Evolutionary conservation across 1,140 invertebrate species (phyloP).

Genomic region (Ceratitis capitata): DNA sequence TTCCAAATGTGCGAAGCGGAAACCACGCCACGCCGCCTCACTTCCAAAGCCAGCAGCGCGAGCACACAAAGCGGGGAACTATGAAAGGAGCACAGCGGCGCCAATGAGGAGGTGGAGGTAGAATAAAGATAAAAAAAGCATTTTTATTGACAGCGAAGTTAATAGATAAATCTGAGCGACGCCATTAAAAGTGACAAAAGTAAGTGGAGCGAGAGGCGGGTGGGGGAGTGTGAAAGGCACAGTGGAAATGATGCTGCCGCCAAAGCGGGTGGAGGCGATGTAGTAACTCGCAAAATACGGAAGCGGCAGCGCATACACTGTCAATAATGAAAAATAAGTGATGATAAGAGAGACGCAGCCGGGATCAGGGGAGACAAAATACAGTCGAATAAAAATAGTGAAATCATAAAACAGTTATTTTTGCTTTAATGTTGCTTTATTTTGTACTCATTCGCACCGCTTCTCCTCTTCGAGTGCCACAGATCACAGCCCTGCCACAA

Average conservation of each 20-base stretch:
- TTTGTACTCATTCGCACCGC: neutral
- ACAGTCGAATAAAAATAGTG: neutral
- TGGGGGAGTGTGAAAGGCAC: neutral
- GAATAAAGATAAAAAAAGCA: neutral
- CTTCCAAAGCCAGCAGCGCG: no score
- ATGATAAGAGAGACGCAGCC: neutral
- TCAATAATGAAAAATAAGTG: neutral
- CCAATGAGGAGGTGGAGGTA: neutral
- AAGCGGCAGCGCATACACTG: neutral
- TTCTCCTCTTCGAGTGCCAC: neutral
- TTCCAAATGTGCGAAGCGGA: neutral
- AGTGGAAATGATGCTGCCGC: neutral
- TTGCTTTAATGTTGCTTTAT: neutral
- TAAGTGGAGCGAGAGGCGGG: neutral
- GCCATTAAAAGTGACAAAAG: neutral
- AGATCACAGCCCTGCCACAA: neutral
- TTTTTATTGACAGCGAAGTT: neutral
- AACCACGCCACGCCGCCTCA: neutral
- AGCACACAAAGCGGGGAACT: neutral
- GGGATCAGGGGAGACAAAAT: neutral
- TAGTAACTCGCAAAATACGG: no score
- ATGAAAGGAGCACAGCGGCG: no score
- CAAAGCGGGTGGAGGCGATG: neutral
- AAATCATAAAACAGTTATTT: neutral
- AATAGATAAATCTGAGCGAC: constrained; percentile 35